phyloP scores from a whole-genome alignment of 2,113 vertebrate species.

The Pogona vitticeps region DNA sequence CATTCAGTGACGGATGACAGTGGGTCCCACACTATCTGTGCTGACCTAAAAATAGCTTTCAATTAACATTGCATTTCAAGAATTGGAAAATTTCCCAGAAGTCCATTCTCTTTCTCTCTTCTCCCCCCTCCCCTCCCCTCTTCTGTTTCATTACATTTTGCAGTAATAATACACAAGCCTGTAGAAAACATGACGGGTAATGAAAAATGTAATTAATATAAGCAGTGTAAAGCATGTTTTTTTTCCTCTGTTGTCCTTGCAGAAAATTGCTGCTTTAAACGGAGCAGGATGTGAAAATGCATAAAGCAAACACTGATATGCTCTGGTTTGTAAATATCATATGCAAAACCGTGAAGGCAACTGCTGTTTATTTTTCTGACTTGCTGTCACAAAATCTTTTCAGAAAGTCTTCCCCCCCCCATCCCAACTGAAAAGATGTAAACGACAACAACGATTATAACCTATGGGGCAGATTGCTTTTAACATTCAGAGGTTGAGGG shows the following conservation, averaged over 20 bases:
- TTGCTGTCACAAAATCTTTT: slow-evolving; percentile 74
- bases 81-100: slow-evolving; percentile 90
- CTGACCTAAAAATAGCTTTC: slow-evolving; percentile 84
- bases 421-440: slow-evolving; percentile 48
- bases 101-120: slow-evolving; percentile 82
- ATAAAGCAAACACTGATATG: slow-evolving; percentile 77
- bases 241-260: slow-evolving; percentile 82
- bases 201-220: slow-evolving; percentile 90
- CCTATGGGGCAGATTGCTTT: slow-evolving; percentile 42
- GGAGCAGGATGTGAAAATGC: slow-evolving; percentile 82
- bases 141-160: slow-evolving; percentile 88
- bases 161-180: slow-evolving; percentile 87
- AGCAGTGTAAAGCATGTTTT: slow-evolving; percentile 82
- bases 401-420: slow-evolving; percentile 53
- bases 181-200: slow-evolving; percentile 87
- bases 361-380: slow-evolving; percentile 76
- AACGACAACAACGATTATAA: slow-evolving; percentile 53
- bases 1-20: slow-evolving; percentile 68
- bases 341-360: slow-evolving; percentile 80
- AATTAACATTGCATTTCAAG: slow-evolving; percentile 88
- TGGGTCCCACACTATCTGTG: slow-evolving; percentile 74
- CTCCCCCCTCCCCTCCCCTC: slow-evolving; percentile 61
- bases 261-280: slow-evolving; percentile 85
- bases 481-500: slow-evolving; percentile 44
- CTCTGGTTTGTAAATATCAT: slow-evolving; percentile 83